Evolutionary conservation across 2,888 invertebrate species (phyloP), one percentile per base, ranked within the genome.

Genomic region (Caenorhabditis sp.): DNA sequence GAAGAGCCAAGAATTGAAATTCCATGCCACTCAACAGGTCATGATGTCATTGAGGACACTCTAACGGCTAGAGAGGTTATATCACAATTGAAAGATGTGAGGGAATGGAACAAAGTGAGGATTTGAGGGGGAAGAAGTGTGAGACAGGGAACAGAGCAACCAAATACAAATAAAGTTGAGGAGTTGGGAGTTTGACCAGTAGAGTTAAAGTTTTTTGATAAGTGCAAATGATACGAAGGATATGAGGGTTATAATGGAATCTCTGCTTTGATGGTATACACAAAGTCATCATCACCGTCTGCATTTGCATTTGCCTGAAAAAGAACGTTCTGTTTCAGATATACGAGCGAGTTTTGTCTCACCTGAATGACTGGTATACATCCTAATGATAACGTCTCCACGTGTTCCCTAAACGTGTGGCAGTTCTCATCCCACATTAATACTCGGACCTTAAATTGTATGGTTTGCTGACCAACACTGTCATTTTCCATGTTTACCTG

Each of bases 361-460:
- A 90, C 90, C 88, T 90, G 90, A 50, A 90, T 83, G n/a, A 91
- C 91, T 35, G 91, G 90, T 47, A 91, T 85, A 72, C 91, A 91
- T 6, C 85, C 91, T 35, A 91, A 71, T 8, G 91, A 87, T 35
- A 91, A 88, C 9, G 86, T 88, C 74, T 91, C 91, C 15, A 85
- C 87, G 62, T 89, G 87, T 78, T 91, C 91, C 18, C 84, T 77
- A 77, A 86, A 91, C 6, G 88, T 84, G 28, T 85, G 71, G 76
- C 91, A 91, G 28, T 83, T 62, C 20, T 89, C 90, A 70, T 91
- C 90, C 85, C 90, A 91, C 77, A 91, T 79, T 64, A 91, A 78
- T 22, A 90, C 90, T 37, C 90, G 86, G 22, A 90, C 86, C 85
- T 82, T 37, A 2, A 80, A 80, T 3, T 32, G 32, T 32, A 4